These are phyloP conservation scores for Operophtera brumata DNA, from an alignment of 2,888 invertebrate species.

Conservation along the genomic window DNA sequence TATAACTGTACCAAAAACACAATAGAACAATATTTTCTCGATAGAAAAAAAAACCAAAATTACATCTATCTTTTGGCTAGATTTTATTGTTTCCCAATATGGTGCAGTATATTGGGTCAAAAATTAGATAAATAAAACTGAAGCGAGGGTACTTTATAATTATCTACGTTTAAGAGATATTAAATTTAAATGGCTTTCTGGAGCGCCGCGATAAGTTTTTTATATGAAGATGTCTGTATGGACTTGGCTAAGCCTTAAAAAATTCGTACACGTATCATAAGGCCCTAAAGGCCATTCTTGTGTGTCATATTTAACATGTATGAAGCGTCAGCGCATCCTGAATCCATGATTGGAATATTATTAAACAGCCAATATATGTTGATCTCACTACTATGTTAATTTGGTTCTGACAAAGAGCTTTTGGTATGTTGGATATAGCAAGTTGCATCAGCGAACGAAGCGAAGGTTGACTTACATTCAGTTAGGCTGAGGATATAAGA, in stretches of 20 bases:
- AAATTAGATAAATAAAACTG: no score
- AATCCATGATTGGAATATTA: constrained; percentile 55
- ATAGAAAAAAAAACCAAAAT: no score
- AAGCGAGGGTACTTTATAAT: no score
- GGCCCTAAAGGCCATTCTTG: constrained; percentile 48
- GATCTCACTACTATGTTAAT: constrained; percentile 19
- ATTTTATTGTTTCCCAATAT: no score
- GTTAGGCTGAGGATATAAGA: constrained; percentile 43
- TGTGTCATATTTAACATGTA: constrained; percentile 62
- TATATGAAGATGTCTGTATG: no score
- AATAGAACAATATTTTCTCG: no score
- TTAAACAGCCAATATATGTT: constrained; percentile 32
- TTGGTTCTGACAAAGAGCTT: background rate
- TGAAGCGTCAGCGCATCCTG: constrained; percentile 49
- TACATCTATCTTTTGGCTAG: no score
- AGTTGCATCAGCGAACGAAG: constrained; percentile 57
- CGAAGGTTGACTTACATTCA: constrained; percentile 42
- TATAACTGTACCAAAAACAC: no score
- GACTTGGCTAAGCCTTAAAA: constrained; percentile 17
- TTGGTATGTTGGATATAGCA: constrained; percentile 29
- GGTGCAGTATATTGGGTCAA: no score
- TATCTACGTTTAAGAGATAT: no score
- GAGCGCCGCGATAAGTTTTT: no score
- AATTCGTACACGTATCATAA: constrained; percentile 41
- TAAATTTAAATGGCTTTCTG: no score